Percentiles rank a stretch among this genome's conserved stretches.
phyloP scores from a whole-genome alignment of 2,888 invertebrate species.

The Acronicta aceris region DNA sequence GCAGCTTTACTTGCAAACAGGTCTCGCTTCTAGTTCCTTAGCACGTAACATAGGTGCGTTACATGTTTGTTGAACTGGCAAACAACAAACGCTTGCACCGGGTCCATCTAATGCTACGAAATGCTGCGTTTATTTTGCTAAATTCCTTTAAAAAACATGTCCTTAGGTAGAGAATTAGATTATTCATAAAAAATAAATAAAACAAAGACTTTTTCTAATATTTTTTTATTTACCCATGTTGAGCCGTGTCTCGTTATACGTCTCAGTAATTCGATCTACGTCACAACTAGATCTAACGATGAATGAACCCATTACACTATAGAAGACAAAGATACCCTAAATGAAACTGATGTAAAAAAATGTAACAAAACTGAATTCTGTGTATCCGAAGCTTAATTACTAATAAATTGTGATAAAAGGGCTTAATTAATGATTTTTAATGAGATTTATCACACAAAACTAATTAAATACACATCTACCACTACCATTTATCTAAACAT shows the following conservation, averaged over 20 bases:
- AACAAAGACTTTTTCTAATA: slow-evolving; percentile 45
- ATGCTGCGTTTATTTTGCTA: too few species aligned
- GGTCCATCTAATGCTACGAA: too few species aligned
- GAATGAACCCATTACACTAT: not conserved
- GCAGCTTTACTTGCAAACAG: too few species aligned
- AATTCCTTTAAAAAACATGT: too few species aligned
- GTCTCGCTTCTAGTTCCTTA: too few species aligned
- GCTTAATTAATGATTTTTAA: slow-evolving; percentile 16
- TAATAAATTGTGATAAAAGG: not conserved
- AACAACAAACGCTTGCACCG: too few species aligned
- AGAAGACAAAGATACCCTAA: not conserved
- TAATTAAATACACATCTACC: slow-evolving; percentile 6
- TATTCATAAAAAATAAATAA: too few species aligned
- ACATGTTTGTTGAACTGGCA: too few species aligned
- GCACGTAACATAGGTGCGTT: too few species aligned
- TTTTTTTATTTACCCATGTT: slow-evolving; percentile 69
- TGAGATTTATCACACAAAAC: slow-evolving; percentile 13
- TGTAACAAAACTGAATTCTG: too few species aligned
- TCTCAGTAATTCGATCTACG: slow-evolving; percentile 58
- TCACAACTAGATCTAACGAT: slow-evolving; percentile 41
- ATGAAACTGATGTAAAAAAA: not conserved
- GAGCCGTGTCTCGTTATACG: slow-evolving; percentile 70
- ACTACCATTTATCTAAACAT: slow-evolving; percentile 1
- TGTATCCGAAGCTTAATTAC: too few species aligned
- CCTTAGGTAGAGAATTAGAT: too few species aligned